Conservation (phyloP, 2,888 invertebrate species). For the Cantharis rustica region DNA sequence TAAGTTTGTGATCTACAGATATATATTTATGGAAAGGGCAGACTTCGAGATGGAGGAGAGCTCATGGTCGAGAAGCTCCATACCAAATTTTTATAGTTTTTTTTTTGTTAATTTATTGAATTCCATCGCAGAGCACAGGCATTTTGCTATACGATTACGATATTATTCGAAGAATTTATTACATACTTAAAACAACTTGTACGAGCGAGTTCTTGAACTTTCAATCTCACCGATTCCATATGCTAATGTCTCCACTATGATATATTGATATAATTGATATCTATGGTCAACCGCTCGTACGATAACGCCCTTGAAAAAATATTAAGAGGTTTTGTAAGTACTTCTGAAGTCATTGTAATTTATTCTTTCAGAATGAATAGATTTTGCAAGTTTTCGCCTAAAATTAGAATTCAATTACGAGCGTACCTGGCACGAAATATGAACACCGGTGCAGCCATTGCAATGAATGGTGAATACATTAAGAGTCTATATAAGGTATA, state of each 20-base stretch:
- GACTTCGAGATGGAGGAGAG: too few relatives aligned
- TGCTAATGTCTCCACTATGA: neutral
- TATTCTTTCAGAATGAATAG: neutral
- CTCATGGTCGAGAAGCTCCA: too few relatives aligned
- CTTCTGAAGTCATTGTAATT: neutral
- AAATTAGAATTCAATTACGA: slow-evolving; percentile 38
- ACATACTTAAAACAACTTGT: neutral
- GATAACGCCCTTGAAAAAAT: neutral
- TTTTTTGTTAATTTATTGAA: too few relatives aligned
- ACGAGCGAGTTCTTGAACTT: neutral
- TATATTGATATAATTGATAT: neutral
- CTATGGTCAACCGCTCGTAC: neutral
- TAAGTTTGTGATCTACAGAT: too few relatives aligned
- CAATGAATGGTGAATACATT: slow-evolving; percentile 32
- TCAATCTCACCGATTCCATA: neutral
- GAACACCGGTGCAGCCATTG: slow-evolving; percentile 26
- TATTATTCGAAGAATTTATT: neutral
- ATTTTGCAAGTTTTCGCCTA: slow-evolving; percentile 23
- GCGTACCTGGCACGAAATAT: slow-evolving; percentile 35
- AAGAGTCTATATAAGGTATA: slow-evolving; percentile 37
- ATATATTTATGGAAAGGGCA: too few relatives aligned
- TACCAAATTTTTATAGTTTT: too few relatives aligned
- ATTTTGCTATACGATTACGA: too few relatives aligned
- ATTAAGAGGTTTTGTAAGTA: neutral
- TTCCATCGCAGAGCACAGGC: too few relatives aligned